Conservation (phyloP, 2,888 invertebrate genomes). For the Leptarthrus brevirostris region DNA sequence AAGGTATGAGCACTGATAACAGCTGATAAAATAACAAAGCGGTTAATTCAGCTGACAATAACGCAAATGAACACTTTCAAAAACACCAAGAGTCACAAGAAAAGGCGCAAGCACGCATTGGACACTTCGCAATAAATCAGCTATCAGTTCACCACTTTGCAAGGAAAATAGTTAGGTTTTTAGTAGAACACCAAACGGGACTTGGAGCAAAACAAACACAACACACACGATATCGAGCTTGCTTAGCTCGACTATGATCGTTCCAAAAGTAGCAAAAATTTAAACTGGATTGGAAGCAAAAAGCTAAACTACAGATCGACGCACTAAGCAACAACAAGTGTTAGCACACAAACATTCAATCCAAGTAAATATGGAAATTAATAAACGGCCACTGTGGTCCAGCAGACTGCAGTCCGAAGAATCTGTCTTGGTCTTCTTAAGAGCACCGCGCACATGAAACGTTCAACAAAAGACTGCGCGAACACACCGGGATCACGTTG, state of each 20-base stretch:
- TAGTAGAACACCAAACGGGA: constrained; percentile 37
- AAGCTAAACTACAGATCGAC: background rate
- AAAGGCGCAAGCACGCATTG: background rate
- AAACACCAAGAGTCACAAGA: background rate
- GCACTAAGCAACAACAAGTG: constrained; percentile 13
- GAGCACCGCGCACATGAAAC: constrained; percentile 7
- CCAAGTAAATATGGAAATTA: constrained; percentile 29
- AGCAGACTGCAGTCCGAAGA: background rate
- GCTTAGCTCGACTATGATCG: background rate
- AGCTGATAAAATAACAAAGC: background rate
- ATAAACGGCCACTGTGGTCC: background rate
- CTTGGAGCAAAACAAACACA: constrained; percentile 33
- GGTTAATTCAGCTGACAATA: background rate
- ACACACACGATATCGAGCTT: constrained; percentile 3
- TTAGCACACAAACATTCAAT: background rate
- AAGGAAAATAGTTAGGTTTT: constrained; percentile 23
- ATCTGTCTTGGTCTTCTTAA: background rate
- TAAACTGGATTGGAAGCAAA: constrained; percentile 21
- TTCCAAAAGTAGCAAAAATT: constrained; percentile 22
- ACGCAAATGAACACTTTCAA: constrained; percentile 20
- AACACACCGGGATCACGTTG: constrained; percentile 1
- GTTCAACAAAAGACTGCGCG: background rate
- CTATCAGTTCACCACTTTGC: constrained; percentile 6
- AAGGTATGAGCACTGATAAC: background rate
- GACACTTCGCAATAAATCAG: constrained; percentile 17